phyloP scores from a whole-genome alignment of 2,888 invertebrate species.

The Orthonevra nobilis region DNA sequence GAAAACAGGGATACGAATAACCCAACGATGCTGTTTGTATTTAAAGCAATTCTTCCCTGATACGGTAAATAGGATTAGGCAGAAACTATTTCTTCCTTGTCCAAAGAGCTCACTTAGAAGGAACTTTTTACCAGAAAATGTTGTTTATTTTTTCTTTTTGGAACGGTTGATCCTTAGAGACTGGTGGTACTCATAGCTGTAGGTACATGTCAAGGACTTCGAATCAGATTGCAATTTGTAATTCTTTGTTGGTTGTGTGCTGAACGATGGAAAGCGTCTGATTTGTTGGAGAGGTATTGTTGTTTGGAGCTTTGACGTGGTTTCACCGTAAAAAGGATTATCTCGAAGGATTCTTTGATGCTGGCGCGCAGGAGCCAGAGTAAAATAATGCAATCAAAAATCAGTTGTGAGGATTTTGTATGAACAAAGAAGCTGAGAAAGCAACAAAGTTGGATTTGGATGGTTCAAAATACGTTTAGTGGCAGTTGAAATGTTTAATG shows the following conservation, averaged over 20 bases:
- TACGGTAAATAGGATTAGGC: too few relatives aligned
- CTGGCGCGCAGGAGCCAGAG: too few relatives aligned
- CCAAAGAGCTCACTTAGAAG: too few relatives aligned
- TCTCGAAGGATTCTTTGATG: too few relatives aligned
- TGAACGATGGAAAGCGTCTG: constrained; percentile 1
- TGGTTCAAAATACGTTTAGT: too few relatives aligned
- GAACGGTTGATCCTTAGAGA: neutral
- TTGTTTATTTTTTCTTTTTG: neutral
- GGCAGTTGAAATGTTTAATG: too few relatives aligned
- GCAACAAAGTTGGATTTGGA: too few relatives aligned
- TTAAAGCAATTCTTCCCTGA: too few relatives aligned
- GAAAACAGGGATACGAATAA: neutral
- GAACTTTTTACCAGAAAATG: neutral
- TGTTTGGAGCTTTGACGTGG: neutral
- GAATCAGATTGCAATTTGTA: constrained; percentile 12
- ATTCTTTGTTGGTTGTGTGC: neutral
- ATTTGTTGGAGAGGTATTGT: constrained; percentile 10
- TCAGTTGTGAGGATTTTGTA: too few relatives aligned
- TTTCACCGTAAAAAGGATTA: neutral
- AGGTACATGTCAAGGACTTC: constrained; percentile 1
- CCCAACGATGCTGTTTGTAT: neutral
- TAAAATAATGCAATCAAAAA: too few relatives aligned
- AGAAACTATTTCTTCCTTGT: too few relatives aligned
- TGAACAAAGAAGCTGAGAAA: too few relatives aligned
- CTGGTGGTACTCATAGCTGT: neutral